phyloP scores from a whole-genome alignment of 1,140 invertebrate genomes.

The Drosophila kohkoa region DNA sequence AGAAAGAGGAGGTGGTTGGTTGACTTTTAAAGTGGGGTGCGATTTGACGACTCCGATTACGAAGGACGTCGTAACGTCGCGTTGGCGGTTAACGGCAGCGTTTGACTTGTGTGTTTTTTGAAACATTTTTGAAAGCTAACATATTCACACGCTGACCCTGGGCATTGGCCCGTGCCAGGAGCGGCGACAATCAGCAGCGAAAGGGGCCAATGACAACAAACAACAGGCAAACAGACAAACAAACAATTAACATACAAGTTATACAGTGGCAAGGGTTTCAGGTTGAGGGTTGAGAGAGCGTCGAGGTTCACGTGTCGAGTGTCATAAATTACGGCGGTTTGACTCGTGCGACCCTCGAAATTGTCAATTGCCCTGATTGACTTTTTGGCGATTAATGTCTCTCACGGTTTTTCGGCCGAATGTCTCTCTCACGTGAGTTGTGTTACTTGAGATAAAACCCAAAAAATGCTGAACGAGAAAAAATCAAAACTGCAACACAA shows the following conservation, averaged over 20 bases:
- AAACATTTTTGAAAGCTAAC: conserved; percentile 68
- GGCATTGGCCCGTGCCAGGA: conserved; percentile 40
- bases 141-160: conserved; percentile 69
- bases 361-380: conserved; percentile 59
- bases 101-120: conserved; percentile 65
- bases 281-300: conserved; percentile 1
- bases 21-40: conserved; percentile 19
- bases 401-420: conserved; percentile 14
- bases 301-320: conserved; percentile 68
- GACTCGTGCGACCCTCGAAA: conserved; percentile 53
- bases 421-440: conserved; percentile 58
- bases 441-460: conserved; percentile 62
- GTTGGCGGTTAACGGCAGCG: conserved; percentile 43
- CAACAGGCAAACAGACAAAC: conserved; percentile 78
- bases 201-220: conserved; percentile 79
- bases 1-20: background rate
- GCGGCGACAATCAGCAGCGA: conserved; percentile 15
- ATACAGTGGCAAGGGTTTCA: conserved; percentile 22
- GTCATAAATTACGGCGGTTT: conserved; percentile 80
- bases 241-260: conserved; percentile 80
- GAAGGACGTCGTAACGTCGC: conserved; percentile 8
- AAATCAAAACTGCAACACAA: conserved; percentile 43
- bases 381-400: conserved; percentile 53
- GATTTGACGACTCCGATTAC: conserved; percentile 71
- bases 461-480: background rate